A percentile compares a stretch with the other conserved stretches of the same genome.
These are phyloP conservation scores for Drosophila athabasca DNA, from an alignment of 1,140 invertebrate species.

Conservation along the genomic window DNA sequence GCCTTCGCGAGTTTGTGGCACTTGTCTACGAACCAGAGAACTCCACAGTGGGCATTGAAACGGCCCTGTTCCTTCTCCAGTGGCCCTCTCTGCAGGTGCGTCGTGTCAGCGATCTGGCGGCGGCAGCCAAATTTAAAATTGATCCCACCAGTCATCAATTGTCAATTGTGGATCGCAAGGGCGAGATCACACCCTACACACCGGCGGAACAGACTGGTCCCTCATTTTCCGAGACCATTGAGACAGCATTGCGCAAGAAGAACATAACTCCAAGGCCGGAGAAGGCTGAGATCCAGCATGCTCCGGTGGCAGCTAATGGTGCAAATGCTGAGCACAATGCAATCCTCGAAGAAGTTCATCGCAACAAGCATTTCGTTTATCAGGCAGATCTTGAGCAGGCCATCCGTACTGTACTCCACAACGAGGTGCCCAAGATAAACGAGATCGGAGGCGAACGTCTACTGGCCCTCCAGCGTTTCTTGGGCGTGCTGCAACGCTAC, in stretches of 20 bases:
- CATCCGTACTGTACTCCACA: constrained; percentile 90
- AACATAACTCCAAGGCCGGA: constrained; percentile 68
- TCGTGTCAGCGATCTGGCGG: constrained; percentile 47
- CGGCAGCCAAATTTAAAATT: constrained; percentile 65
- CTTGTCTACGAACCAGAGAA: constrained; percentile 77
- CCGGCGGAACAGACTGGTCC: constrained; percentile 15
- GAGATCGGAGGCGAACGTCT: constrained; percentile 88
- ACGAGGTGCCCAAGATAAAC: constrained; percentile 91
- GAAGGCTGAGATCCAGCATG: neutral
- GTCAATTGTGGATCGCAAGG: constrained; percentile 56
- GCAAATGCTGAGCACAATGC: constrained; percentile 9
- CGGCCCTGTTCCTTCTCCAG: constrained; percentile 66
- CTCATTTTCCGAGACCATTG: constrained; percentile 52
- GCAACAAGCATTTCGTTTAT: constrained; percentile 86
- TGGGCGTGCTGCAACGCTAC: constrained; percentile 87
- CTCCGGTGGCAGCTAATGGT: neutral
- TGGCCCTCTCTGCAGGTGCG: constrained; percentile 69
- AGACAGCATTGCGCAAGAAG: constrained; percentile 63
- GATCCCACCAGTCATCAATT: constrained; percentile 41
- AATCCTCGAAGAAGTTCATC: constrained; percentile 63
- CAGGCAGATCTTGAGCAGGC: constrained; percentile 94
- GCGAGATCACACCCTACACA: constrained; percentile 22
- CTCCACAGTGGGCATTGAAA: constrained; percentile 80
- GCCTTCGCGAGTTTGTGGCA: constrained; percentile 78
- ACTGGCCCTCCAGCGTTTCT: constrained; percentile 89